Base-by-base conservation (phyloP, 1,140 invertebrate genomes). In the Drosophila ambigua region DNA sequence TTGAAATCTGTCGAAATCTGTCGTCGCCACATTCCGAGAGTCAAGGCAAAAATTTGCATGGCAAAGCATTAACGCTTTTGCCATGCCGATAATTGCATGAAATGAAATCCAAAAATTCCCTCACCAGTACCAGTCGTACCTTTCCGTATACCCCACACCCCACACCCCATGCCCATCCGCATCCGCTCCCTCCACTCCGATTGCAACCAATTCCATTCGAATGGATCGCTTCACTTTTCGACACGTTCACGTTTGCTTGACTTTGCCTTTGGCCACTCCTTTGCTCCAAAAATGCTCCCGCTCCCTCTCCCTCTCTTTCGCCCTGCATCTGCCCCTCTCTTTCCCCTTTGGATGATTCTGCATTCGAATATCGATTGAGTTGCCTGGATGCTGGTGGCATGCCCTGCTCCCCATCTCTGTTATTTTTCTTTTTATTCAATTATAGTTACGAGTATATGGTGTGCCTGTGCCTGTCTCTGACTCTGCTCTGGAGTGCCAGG, bases 1-100 rank as follows among this genome's bases (percentile, higher is more conserved):
- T 79, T 7, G 31, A 8, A 31, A 31, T 31, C 28, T 46, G 26
- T 24, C 20, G 24, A 20, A 20, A 20, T 50, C 16, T 31, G 50
- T 31, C 64, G 62, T 55, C 79, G 77, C 79, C 80, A 48, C 80
- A 84, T 84, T 84, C 80, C 80, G 60, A 45, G 57, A 46, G 54
- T 44, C 24, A 59, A 51, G 51, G 54, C 51, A 60, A 74, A 78
- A 78, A 88, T 88, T 87, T 83, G 83, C 84, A 88, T 88, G 79
- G 67, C 81, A 87, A 87, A 87, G 79, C 79, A 77, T 82, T 81
- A 80, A 80, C 79, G 78, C 78, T 80, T 81, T 39, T 81, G 83
- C 69, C 77, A 77, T 71, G 46, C 66, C 35, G 48, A 81, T 81
- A 81, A 81, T 81, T 81, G 79, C 79, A 82, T 82, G 80, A 82